These are phyloP conservation scores for Tachystola acroxantha DNA, from an alignment of 2,888 invertebrate genomes.

Conservation along the genomic window DNA sequence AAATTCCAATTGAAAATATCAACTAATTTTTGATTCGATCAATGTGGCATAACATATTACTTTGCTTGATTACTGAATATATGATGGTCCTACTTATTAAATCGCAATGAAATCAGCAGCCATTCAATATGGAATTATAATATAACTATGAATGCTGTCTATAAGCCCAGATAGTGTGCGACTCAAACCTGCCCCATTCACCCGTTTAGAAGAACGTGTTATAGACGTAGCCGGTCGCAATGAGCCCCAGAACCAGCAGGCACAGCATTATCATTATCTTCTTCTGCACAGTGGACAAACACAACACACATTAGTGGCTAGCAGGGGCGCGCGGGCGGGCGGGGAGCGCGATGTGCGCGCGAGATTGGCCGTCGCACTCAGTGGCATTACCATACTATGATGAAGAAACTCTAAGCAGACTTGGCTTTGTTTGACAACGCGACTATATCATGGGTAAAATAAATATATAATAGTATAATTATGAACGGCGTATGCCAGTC, in stretches of 20 bases:
- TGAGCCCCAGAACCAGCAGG: constrained; percentile 87
- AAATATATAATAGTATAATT: too few relatives aligned
- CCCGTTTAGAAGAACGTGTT: constrained; percentile 72
- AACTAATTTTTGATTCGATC: constrained; percentile 24
- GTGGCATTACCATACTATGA: too few relatives aligned
- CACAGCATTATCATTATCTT: constrained; percentile 96
- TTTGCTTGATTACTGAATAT: neutral
- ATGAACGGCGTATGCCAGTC: too few relatives aligned
- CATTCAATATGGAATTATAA: constrained; percentile 1
- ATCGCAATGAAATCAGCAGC: constrained; percentile 2
- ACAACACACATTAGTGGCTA: constrained; percentile 67
- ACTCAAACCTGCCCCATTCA: constrained; percentile 70
- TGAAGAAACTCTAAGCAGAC: too few relatives aligned
- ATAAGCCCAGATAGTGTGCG: constrained; percentile 46
- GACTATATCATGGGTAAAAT: too few relatives aligned
- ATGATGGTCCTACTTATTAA: neutral
- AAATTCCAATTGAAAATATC: constrained; percentile 29
- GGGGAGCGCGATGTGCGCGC: constrained; percentile 16
- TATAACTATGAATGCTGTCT: constrained; percentile 36
- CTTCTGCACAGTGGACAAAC: constrained; percentile 86
- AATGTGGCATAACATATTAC: constrained; percentile 13
- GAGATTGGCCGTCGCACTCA: constrained; percentile 7
- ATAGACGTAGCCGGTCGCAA: constrained; percentile 78
- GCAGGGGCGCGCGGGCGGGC: constrained; percentile 45
- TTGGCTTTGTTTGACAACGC: too few relatives aligned